Conservation (phyloP, 2,888 invertebrate species). For the Argyresthia goedartella region DNA sequence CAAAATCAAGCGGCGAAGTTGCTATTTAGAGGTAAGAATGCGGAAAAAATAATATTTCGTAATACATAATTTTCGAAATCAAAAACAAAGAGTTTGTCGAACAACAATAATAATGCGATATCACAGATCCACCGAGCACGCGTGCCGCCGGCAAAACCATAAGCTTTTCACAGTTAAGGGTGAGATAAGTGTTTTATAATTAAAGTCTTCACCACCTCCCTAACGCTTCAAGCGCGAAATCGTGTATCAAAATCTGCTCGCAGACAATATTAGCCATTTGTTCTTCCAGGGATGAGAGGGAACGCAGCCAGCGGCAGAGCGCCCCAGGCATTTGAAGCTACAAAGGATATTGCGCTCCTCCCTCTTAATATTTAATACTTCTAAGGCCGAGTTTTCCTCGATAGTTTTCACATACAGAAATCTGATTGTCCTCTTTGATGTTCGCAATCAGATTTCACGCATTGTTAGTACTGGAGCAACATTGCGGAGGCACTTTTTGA, state of each 20-base stretch:
- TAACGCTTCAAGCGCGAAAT: constrained; percentile 10
- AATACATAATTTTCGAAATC: no score
- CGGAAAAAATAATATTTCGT: no score
- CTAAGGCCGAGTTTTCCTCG: constrained; percentile 8
- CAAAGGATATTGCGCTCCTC: no score
- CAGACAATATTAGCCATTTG: constrained; percentile 25
- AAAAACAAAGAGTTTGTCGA: no score
- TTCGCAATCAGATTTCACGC: constrained; percentile 46
- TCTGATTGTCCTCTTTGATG: constrained; percentile 15
- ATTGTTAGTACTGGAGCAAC: constrained; percentile 49
- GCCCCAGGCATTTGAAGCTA: constrained; percentile 16
- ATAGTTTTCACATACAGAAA: constrained; percentile 9
- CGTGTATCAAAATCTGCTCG: constrained; percentile 1
- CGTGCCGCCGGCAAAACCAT: no score
- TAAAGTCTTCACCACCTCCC: constrained; percentile 22
- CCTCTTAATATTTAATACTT: constrained; percentile 1
- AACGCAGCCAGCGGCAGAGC: constrained; percentile 20
- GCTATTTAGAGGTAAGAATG: no score
- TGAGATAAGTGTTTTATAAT: constrained; percentile 20
- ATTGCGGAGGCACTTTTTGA: constrained; percentile 60
- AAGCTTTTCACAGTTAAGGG: background rate
- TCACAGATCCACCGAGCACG: no score
- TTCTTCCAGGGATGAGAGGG: constrained; percentile 29
- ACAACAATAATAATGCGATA: no score
- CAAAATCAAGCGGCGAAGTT: no score